Conservation (phyloP, 2,113 vertebrate genomes). For the Pollimyrus isidori region DNA sequence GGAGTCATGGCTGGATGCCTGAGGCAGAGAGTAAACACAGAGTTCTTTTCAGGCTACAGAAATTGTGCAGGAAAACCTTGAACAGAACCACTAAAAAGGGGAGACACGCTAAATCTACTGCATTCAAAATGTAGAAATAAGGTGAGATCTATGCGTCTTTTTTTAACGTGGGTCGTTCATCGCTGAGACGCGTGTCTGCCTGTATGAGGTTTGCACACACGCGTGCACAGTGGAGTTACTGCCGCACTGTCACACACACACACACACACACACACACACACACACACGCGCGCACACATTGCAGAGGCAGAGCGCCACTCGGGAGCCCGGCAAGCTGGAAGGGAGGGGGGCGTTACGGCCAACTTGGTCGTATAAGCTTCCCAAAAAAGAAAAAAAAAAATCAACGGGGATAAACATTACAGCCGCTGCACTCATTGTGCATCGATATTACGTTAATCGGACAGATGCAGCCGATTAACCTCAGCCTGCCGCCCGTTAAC, state of each 20-base stretch:
- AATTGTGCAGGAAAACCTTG: constrained; percentile 52
- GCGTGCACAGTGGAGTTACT: constrained; percentile 36
- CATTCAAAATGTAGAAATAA: constrained; percentile 44
- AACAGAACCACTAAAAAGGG: constrained; percentile 53
- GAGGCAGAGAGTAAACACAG: constrained; percentile 20
- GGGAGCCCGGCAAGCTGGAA: not conserved
- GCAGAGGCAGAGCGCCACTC: constrained; percentile 14
- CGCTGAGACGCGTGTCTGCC: constrained; percentile 29
- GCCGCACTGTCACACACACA: constrained; percentile 38
- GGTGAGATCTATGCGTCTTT: constrained; percentile 23
- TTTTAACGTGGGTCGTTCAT: constrained; percentile 26
- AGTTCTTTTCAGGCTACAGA: constrained; percentile 28
- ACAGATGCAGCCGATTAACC: not conserved
- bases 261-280: constrained; percentile 9
- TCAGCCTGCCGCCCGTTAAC: not conserved
- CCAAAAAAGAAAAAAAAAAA: not conserved
- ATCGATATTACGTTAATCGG: not conserved
- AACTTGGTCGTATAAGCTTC: constrained; percentile 8
- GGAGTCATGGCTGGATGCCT: constrained; percentile 16
- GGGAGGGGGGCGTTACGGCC: constrained; percentile 3
- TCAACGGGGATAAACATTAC: not conserved
- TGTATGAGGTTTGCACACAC: constrained; percentile 15
- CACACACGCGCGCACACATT: constrained; percentile 16
- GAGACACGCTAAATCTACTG: constrained; percentile 62
- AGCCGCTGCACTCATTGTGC: not conserved